phyloP scores from a whole-genome alignment of 2,888 invertebrate genomes.

The Deladenus siricidicola region DNA sequence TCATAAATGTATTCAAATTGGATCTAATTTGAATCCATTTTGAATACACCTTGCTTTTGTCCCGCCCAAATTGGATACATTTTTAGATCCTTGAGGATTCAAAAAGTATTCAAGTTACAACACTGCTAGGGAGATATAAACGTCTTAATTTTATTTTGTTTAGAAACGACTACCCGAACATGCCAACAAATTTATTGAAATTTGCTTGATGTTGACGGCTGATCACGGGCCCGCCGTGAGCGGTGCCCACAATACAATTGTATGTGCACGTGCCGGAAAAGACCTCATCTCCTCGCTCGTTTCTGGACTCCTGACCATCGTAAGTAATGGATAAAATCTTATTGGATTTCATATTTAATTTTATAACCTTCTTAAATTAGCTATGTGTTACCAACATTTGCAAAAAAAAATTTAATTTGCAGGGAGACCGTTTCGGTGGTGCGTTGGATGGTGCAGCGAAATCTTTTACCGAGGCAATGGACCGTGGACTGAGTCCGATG shows the following conservation, averaged over 20 bases:
- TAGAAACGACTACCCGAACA: constrained; percentile 68
- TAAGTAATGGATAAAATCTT: constrained; percentile 51
- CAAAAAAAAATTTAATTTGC: constrained; percentile 13
- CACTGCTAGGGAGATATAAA: too few species aligned
- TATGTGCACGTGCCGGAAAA: constrained; percentile 95
- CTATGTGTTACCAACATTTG: neutral
- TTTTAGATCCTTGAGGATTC: too few species aligned
- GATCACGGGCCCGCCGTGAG: constrained; percentile 98
- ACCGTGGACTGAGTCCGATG: constrained; percentile 71
- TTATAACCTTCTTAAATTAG: neutral
- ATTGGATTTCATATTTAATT: constrained; percentile 3
- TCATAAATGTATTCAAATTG: too few species aligned
- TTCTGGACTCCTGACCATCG: constrained; percentile 90
- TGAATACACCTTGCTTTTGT: too few species aligned
- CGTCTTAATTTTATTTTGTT: constrained; percentile 7
- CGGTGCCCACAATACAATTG: constrained; percentile 64
- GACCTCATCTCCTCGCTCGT: constrained; percentile 90
- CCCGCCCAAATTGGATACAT: too few species aligned
- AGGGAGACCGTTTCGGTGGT: constrained; percentile 97
- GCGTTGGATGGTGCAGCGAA: constrained; percentile 94
- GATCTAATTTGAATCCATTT: too few species aligned
- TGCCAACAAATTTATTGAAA: constrained; percentile 93
- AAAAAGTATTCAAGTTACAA: too few species aligned
- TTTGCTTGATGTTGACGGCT: constrained; percentile 95
- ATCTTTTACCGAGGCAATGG: constrained; percentile 92